phyloP scores from a whole-genome alignment of 2,888 invertebrate species.

The Anoplius nigerrimus region DNA sequence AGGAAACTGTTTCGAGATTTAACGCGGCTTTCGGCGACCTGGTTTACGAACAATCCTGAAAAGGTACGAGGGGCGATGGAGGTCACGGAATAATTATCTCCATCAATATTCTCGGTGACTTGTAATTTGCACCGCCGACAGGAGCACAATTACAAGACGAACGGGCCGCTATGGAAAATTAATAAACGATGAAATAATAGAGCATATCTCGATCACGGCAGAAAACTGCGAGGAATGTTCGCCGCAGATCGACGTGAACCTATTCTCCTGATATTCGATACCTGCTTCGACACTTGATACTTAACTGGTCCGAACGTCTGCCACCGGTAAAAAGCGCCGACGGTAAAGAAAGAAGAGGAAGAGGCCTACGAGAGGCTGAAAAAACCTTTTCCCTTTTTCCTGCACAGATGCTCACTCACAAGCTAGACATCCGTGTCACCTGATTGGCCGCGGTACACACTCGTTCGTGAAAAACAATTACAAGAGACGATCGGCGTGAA shows the following conservation, averaged over 20 bases:
- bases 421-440: constrained; percentile 32
- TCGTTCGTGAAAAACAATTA: constrained; percentile 8
- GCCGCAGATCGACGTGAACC: constrained; percentile 15
- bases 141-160: no score
- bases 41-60: no score
- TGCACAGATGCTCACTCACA: constrained; percentile 39
- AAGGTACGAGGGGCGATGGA: no score
- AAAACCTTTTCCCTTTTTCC: constrained; percentile 36
- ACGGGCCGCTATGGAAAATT: background rate
- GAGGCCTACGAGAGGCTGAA: constrained; percentile 19
- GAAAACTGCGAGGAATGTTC: constrained; percentile 32
- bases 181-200: background rate
- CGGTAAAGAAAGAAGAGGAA: constrained; percentile 19
- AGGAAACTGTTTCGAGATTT: no score
- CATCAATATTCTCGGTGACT: no score
- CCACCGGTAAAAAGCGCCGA: constrained; percentile 16
- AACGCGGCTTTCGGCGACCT: no score
- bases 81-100: no score
- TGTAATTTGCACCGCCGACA: no score
- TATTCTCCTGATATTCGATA: constrained; percentile 53
- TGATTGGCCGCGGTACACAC: constrained; percentile 19
- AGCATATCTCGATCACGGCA: no score
- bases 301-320: constrained; percentile 53
- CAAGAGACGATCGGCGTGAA: background rate
- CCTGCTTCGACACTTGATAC: constrained; percentile 55